These are phyloP conservation scores for Parauchenoglanis punctatus DNA, from an alignment of 2,797 vertebrate genomes.

Conservation along the genomic window DNA sequence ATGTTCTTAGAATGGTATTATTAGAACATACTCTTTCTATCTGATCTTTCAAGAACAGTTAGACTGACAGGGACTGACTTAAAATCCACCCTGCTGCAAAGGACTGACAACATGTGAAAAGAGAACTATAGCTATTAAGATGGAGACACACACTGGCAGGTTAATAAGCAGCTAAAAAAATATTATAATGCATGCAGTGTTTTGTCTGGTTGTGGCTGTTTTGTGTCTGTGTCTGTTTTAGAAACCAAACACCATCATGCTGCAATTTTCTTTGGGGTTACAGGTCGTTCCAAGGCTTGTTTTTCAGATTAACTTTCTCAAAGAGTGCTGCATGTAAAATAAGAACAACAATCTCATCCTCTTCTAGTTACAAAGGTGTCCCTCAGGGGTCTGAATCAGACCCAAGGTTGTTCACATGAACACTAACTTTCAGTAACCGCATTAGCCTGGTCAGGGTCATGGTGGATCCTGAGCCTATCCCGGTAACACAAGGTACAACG, in stretches of 20 bases:
- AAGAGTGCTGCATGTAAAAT: background rate
- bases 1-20: background rate
- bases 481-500: background rate
- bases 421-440: background rate
- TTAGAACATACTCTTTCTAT: background rate
- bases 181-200: background rate
- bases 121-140: slow-evolving; percentile 23
- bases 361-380: background rate
- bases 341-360: too few species aligned
- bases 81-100: slow-evolving; percentile 17
- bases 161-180: background rate
- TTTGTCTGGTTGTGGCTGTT: background rate
- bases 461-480: background rate
- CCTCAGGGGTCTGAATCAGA: background rate
- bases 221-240: background rate
- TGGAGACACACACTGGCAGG: slow-evolving; percentile 11
- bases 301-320: background rate
- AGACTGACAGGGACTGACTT: background rate
- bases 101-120: slow-evolving; percentile 29
- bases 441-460: background rate
- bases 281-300: background rate
- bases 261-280: background rate
- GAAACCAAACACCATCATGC: background rate
- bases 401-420: background rate
- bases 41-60: background rate